phyloP scores from a whole-genome alignment of 1,140 invertebrate species.

The Drosophila paulistorum region DNA sequence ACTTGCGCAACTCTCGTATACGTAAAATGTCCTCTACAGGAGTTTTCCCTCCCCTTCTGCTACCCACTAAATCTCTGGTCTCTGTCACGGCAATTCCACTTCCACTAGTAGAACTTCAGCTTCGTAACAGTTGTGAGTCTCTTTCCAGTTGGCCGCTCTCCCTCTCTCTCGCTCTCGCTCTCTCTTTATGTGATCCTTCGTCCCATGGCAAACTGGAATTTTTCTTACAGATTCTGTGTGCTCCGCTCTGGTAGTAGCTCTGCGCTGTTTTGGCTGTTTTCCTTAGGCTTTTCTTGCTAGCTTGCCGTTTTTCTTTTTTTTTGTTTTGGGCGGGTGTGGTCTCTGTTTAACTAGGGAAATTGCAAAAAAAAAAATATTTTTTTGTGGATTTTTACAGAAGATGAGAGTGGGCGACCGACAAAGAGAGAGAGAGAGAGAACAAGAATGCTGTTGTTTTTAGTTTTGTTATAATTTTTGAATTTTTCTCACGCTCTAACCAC shows the following conservation, averaged over 20 bases:
- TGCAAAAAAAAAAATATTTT: constrained; percentile 8
- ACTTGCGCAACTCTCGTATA: constrained; percentile 49
- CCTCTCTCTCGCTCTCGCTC: background rate
- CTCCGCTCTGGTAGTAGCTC: constrained; percentile 13
- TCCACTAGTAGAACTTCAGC: constrained; percentile 6
- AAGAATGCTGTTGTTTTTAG: constrained; percentile 1
- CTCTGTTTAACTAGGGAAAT: constrained; percentile 36
- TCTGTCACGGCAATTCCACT: constrained; percentile 13
- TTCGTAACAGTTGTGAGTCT: background rate
- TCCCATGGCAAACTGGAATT: constrained; percentile 43
- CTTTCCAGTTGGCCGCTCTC: background rate
- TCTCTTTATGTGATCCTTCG: constrained; percentile 32
- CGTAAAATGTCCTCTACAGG: constrained; percentile 12
- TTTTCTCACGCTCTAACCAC: constrained; percentile 3
- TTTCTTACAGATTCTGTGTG: constrained; percentile 36
- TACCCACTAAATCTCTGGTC: constrained; percentile 1
- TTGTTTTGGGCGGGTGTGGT: constrained; percentile 66
- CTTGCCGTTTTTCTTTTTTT: constrained; percentile 24
- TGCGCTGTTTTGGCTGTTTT: constrained; percentile 39
- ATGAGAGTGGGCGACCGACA: constrained; percentile 21
- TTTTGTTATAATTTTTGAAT: background rate
- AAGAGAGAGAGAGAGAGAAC: background rate
- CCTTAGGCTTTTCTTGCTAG: constrained; percentile 38
- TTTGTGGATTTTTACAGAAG: constrained; percentile 15
- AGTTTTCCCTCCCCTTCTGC: constrained; percentile 11